Conservation (phyloP, 2,113 vertebrate species). For the Nycticorax nycticorax region DNA sequence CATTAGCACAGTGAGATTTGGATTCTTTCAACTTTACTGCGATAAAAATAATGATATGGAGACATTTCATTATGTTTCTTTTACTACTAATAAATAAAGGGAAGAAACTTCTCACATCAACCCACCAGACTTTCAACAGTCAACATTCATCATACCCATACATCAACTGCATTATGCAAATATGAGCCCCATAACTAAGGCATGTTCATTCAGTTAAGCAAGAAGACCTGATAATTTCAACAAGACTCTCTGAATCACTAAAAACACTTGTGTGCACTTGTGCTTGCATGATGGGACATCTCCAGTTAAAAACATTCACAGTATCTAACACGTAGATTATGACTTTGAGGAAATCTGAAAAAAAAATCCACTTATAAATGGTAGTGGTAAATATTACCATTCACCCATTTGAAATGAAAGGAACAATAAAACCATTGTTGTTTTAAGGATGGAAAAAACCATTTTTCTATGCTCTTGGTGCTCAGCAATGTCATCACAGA, state of each 20-base stretch:
- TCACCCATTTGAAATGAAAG: neutral
- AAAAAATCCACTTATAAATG: neutral
- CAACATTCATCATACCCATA: neutral
- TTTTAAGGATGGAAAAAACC: neutral
- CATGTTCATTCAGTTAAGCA: neutral
- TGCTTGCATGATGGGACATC: neutral
- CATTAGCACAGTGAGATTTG: slow-evolving; percentile 24
- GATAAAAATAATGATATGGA: slow-evolving; percentile 16
- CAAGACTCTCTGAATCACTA: neutral
- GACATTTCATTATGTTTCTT: neutral
- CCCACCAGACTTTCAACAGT: neutral
- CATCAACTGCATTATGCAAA: neutral
- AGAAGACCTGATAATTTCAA: neutral
- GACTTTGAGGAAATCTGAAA: neutral
- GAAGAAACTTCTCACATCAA: neutral
- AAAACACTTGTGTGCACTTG: neutral
- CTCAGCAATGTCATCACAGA: neutral
- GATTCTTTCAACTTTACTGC: slow-evolving; percentile 12
- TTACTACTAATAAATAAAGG: neutral
- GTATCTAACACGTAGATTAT: neutral
- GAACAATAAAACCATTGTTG: neutral
- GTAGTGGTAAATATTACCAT: neutral
- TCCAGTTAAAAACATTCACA: neutral
- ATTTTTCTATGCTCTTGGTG: neutral
- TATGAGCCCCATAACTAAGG: neutral